phyloP scores from a whole-genome alignment of 2,113 vertebrate species.

The Empidonax alnorum region DNA sequence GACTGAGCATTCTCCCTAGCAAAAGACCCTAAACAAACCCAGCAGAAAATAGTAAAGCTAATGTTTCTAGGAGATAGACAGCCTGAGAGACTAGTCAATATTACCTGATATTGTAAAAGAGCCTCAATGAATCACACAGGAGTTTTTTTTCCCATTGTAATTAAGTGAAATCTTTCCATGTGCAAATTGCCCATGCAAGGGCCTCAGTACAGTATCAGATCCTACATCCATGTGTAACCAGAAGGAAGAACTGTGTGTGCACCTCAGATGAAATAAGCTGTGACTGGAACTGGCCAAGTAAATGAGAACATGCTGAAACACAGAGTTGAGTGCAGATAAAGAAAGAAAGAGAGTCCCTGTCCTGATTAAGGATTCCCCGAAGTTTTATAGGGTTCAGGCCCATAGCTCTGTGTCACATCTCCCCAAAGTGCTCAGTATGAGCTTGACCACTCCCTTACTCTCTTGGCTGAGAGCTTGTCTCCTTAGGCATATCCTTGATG shows the following conservation, averaged over 20 bases:
- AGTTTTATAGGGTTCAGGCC: background rate
- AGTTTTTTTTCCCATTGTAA: background rate
- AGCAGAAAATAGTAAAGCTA: background rate
- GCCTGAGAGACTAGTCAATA: background rate
- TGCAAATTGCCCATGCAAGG: background rate
- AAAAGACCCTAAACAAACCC: background rate
- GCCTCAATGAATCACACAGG: background rate
- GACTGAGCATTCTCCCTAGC: background rate
- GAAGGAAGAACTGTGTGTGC: background rate
- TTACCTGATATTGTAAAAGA: background rate
- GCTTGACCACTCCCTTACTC: background rate
- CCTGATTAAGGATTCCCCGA: background rate
- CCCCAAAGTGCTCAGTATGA: background rate
- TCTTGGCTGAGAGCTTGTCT: background rate
- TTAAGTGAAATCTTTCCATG: background rate
- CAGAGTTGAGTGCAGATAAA: background rate
- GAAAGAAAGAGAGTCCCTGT: background rate
- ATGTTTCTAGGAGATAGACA: background rate
- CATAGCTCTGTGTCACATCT: background rate
- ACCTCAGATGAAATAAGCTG: background rate
- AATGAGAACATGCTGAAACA: background rate
- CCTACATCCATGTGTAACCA: background rate
- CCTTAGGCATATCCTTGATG: background rate
- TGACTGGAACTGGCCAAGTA: background rate
- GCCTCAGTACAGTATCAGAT: accelerated